A percentile compares a stretch with the other conserved stretches of the same genome.
Evolutionary conservation across 2,797 vertebrate genomes (phyloP).

Genomic region (Fistularia commersonii): DNA sequence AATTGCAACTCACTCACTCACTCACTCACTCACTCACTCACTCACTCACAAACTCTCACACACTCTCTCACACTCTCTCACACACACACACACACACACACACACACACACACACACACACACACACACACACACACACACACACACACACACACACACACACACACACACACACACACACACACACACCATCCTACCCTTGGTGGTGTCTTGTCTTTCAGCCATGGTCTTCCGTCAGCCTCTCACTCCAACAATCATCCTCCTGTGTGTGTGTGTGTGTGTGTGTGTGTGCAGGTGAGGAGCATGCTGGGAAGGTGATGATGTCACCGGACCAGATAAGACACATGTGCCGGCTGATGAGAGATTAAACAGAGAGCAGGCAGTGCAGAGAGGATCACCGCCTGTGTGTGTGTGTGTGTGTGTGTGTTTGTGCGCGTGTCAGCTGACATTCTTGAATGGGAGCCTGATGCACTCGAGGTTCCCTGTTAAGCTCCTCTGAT

Average conservation of each 20-base stretch:
- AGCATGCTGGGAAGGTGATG: slow-evolving; percentile 24
- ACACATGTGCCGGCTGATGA: slow-evolving; percentile 8
- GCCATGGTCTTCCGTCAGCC: slow-evolving; percentile 27
- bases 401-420: no score
- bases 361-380: slow-evolving; percentile 11
- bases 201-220: not conserved
- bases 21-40: not conserved
- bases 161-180: not conserved
- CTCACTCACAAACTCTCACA: no score
- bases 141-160: not conserved
- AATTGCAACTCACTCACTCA: slow-evolving; percentile 3
- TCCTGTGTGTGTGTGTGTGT: not conserved
- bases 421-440: slow-evolving; percentile 8
- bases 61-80: no score
- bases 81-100: no score
- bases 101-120: no score
- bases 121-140: not conserved
- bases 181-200: slow-evolving; percentile 23
- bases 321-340: slow-evolving; percentile 25
- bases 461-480: slow-evolving; percentile 9
- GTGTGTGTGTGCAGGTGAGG: slow-evolving; percentile 18
- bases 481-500: not conserved
- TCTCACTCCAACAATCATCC: not conserved
- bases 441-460: slow-evolving; percentile 30
- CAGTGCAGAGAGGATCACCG: not conserved